Conservation (phyloP, 2,113 vertebrate species). For the Platysteira castanea region DNA sequence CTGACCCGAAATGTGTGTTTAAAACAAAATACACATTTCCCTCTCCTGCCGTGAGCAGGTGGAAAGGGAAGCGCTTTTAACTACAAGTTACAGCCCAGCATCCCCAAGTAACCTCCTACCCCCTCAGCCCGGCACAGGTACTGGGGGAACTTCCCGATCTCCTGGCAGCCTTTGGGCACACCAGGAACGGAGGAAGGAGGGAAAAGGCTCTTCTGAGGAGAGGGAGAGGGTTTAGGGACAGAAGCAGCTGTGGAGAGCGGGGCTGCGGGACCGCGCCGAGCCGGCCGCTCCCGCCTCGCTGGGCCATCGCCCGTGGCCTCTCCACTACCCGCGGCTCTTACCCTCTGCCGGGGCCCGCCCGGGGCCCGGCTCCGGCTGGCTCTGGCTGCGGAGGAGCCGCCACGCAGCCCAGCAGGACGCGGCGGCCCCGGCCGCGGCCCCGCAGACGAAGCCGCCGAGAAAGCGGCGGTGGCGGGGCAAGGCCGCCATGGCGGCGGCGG, state of each 20-base stretch:
- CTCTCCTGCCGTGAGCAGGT: background rate
- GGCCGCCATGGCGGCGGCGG: slow-evolving; percentile 20
- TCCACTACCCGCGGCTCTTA: background rate
- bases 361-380: background rate
- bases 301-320: background rate
- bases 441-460: slow-evolving; percentile 56
- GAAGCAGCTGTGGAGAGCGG: rapidly evolving
- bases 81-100: background rate
- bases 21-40: background rate
- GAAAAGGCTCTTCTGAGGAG: background rate
- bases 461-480: slow-evolving; percentile 7
- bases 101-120: background rate
- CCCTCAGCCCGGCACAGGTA: no score
- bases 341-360: background rate
- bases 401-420: slow-evolving; percentile 44
- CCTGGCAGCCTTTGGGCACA: rapidly evolving
- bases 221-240: no score
- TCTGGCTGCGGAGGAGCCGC: slow-evolving; percentile 22
- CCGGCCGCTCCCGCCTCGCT: background rate
- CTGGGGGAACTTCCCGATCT: rapidly evolving
- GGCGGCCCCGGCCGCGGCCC: slow-evolving; percentile 22
- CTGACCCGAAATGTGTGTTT: background rate
- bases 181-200: no score
- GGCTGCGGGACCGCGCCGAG: background rate
- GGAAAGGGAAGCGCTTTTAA: background rate